Conservation (phyloP, 2,888 invertebrate species). For the Cephus runcator region DNA sequence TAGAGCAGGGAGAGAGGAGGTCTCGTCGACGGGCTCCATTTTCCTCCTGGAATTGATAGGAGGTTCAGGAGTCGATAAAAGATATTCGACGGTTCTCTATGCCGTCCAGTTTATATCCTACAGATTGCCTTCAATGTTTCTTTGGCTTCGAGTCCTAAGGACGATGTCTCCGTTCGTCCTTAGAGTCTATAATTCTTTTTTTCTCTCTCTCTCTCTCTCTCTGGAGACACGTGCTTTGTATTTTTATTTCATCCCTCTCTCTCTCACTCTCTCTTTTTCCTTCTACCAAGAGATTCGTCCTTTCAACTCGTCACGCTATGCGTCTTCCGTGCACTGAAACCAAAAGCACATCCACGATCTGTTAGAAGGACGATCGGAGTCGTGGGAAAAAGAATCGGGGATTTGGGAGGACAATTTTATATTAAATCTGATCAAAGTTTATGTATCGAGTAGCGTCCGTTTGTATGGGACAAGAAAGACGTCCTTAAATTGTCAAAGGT, state of each 20-base stretch:
- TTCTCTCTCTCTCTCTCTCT: too few species aligned
- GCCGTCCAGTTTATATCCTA: neutral
- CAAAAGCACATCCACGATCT: neutral
- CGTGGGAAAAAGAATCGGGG: neutral
- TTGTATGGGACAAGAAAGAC: neutral
- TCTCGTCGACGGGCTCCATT: neutral
- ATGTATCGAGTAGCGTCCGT: neutral
- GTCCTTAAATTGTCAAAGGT: neutral
- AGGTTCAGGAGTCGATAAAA: neutral
- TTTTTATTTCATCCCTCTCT: neutral
- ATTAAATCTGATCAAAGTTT: neutral
- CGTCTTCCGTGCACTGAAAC: neutral
- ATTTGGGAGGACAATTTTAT: neutral
- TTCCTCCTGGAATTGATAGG: neutral
- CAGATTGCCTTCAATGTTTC: neutral
- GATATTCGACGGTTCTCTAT: neutral
- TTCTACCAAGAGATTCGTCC: neutral
- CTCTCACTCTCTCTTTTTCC: slow-evolving; percentile 1
- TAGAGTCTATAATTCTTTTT: neutral
- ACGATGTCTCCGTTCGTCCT: neutral
- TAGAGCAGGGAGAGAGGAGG: slow-evolving; percentile 21
- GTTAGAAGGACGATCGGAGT: neutral
- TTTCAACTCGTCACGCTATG: neutral
- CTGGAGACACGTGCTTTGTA: neutral
- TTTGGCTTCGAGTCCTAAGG: neutral